Conservation (phyloP, 2,113 vertebrate genomes). For the Elgaria multicarinata region DNA sequence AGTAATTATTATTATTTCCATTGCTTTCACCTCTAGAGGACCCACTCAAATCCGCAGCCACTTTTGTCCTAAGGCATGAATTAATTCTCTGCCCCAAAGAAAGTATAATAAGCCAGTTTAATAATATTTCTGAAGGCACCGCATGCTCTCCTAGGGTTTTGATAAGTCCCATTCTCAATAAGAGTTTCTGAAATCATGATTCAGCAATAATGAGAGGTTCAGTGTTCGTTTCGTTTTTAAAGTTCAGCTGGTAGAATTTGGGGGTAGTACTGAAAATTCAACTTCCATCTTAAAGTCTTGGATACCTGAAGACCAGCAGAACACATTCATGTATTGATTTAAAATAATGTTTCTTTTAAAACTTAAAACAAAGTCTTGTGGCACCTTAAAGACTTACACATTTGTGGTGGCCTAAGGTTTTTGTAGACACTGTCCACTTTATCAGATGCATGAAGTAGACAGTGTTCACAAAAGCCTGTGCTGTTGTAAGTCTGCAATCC, state of each 20-base stretch:
- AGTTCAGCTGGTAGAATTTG: background rate
- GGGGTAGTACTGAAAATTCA: background rate
- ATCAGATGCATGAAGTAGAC: no score
- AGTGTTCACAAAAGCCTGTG: no score
- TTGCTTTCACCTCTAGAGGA: background rate
- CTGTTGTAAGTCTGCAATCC: no score
- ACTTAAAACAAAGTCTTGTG: no score
- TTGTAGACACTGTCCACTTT: no score
- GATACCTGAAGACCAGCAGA: background rate
- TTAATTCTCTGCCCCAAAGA: background rate
- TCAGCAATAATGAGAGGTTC: background rate
- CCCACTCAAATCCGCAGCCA: background rate
- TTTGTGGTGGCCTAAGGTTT: no score
- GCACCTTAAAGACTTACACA: no score
- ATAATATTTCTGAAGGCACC: background rate
- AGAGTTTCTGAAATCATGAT: background rate
- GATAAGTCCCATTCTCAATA: background rate
- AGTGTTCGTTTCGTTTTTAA: background rate
- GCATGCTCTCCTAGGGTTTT: background rate
- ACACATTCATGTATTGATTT: background rate
- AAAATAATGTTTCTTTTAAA: background rate
- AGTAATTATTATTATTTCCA: constrained; percentile 21
- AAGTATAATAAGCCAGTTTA: background rate
- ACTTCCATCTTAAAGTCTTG: background rate
- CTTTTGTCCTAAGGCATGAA: background rate